These are phyloP conservation scores for Brotula barbata DNA, from an alignment of 2,797 vertebrate species.

Conservation along the genomic window DNA sequence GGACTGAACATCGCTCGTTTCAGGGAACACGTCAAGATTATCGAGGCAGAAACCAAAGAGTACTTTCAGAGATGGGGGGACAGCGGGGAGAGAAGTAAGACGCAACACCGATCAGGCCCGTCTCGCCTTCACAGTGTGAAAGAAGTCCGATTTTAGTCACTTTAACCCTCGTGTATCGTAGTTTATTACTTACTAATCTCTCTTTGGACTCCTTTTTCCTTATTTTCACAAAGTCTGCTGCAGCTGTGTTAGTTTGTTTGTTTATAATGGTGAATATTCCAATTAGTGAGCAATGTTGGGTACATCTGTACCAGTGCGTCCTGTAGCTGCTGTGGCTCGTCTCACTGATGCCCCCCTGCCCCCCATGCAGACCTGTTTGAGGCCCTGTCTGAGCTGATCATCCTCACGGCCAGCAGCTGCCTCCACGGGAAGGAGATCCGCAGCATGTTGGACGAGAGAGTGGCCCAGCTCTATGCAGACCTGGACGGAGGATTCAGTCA, in stretches of 20 bases:
- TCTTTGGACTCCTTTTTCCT: too few relatives aligned
- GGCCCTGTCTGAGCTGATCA: constrained; percentile 94
- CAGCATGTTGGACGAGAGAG: constrained; percentile 84
- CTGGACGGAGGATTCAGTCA: constrained; percentile 96
- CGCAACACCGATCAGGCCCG: not conserved
- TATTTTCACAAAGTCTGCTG: too few relatives aligned
- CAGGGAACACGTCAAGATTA: constrained; percentile 87
- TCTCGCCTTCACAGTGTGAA: not conserved
- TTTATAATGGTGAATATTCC: too few relatives aligned
- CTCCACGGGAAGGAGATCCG: constrained; percentile 95
- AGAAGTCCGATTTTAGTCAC: too few relatives aligned
- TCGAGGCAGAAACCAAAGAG: constrained; percentile 90
- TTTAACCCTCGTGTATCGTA: too few relatives aligned
- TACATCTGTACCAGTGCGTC: too few relatives aligned
- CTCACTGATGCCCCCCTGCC: not conserved
- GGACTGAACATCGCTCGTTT: constrained; percentile 93
- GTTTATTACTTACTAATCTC: too few relatives aligned
- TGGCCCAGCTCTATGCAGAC: constrained; percentile 94
- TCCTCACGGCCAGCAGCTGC: constrained; percentile 96
- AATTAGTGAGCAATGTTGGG: too few relatives aligned
- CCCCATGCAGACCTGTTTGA: constrained; percentile 89
- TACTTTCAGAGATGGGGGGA: constrained; percentile 96
- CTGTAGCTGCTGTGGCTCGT: not conserved
- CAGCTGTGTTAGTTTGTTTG: too few relatives aligned
- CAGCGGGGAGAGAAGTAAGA: constrained; percentile 89